Evolutionary conservation across 2,113 vertebrate genomes (phyloP), one percentile per base, ranked within the genome.

Genomic region (Dicerorhinus sumatrensis): DNA sequence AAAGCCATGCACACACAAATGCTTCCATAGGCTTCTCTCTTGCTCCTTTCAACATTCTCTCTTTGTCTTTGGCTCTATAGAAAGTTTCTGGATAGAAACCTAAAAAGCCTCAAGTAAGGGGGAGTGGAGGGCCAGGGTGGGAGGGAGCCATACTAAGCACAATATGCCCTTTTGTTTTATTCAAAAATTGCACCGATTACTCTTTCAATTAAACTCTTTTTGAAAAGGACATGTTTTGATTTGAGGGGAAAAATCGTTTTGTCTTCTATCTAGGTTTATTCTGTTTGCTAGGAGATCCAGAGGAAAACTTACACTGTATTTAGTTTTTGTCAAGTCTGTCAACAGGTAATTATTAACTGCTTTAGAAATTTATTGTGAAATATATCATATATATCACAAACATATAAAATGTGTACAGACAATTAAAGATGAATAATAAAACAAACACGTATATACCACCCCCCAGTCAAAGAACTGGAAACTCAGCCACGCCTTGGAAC

Each of bases 11-110:
- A 31, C 48, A 18, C 8, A 27, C 31, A 67, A 25, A 56, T 33
- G 29, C 48, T 69, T 93, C 70, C 29, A 14, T 10, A 6, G 17
- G 18, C 14, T 51, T 58, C 62, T 60, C 48, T 69, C 63, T 33
- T 36, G 31, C 18, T 23, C 7, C 60, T 92, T 62, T 69, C 56
- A 89, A 87, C 62, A 73, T 25, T 23, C 17, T 46, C 70, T 84
- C 48, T 69, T 67, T 91, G 51, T 79, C 39, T 83, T 42, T 51
- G 25, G 5, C 33, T 83, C 60, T 77, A 75, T 46, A 46, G 33
- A 84, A 42, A 73, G 62, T 87, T 73, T 92, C 76, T 93, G 51
- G 80, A 93, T 51, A 94, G 69, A 93, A 70, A 51, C 29, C n/a
- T 79, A 46, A 81, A 63, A 87, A 72, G 25, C 21, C 42, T 94